Percentiles rank a stretch among this genome's conserved stretches.
These are phyloP conservation scores for Pholis gunnellus DNA, from an alignment of 2,113 vertebrate genomes.

Conservation along the genomic window DNA sequence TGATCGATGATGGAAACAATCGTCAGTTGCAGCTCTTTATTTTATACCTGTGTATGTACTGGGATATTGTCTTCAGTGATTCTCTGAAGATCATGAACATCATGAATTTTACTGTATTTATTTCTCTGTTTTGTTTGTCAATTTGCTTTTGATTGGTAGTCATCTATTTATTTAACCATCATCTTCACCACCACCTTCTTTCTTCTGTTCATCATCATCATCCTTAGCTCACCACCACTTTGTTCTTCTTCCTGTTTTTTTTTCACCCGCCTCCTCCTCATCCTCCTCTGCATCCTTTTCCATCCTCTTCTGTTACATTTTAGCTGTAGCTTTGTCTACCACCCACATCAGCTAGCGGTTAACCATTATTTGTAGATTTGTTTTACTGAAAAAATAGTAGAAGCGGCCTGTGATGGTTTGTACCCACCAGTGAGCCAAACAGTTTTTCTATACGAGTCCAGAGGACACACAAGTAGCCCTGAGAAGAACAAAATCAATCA, in stretches of 20 bases:
- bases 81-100: neutral
- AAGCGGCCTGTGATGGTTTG: neutral
- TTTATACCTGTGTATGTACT: neutral
- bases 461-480: slow-evolving; percentile 38
- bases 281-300: slow-evolving; percentile 21
- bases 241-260: slow-evolving; percentile 4
- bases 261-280: neutral
- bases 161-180: neutral
- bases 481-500: slow-evolving; percentile 27
- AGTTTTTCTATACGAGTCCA: slow-evolving; percentile 2
- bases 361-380: slow-evolving; percentile 29
- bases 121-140: neutral
- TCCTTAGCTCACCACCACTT: slow-evolving; percentile 12
- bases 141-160: neutral
- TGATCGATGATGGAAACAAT: neutral
- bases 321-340: slow-evolving; percentile 36
- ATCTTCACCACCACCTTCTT: neutral
- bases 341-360: slow-evolving; percentile 36
- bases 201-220: neutral
- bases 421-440: slow-evolving; percentile 5
- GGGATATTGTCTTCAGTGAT: neutral
- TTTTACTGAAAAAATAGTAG: neutral
- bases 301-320: slow-evolving; percentile 24
- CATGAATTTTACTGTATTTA: neutral
- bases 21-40: neutral